These are phyloP conservation scores for Triplophysa yarkandensis DNA, from an alignment of 2,797 vertebrate species.

Conservation along the genomic window DNA sequence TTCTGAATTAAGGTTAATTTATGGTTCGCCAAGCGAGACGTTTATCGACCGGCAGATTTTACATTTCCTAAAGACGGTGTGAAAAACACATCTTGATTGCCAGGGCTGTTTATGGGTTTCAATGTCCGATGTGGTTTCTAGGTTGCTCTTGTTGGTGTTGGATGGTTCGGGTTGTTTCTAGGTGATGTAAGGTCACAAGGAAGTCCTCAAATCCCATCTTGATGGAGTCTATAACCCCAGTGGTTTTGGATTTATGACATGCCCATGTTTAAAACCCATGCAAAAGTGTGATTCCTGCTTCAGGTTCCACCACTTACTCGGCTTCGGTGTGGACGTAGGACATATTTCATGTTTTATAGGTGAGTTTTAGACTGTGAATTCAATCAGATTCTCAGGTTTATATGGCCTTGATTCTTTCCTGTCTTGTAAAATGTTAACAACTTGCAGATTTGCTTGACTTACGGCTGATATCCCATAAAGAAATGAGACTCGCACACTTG, in stretches of 20 bases:
- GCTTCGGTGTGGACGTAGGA: background rate
- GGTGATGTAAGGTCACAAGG: no score
- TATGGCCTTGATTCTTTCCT: slow-evolving; percentile 20
- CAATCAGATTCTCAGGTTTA: slow-evolving; percentile 8
- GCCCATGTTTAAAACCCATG: background rate
- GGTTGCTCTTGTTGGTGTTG: no score
- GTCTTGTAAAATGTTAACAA: slow-evolving; percentile 22
- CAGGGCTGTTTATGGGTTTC: background rate
- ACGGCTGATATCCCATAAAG: background rate
- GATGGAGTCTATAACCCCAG: background rate
- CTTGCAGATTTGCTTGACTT: slow-evolving; percentile 20
- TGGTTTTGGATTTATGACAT: no score
- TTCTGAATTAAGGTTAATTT: background rate
- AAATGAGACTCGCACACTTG: background rate
- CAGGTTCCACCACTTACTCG: background rate
- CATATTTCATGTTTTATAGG: slow-evolving; percentile 11
- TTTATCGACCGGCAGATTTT: background rate
- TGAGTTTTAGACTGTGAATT: slow-evolving; percentile 17
- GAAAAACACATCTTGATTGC: background rate
- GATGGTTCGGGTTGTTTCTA: no score
- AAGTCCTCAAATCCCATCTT: no score
- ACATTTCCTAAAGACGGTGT: background rate
- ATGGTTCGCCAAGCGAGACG: background rate
- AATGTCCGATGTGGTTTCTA: no score
- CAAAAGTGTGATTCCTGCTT: background rate